Evolutionary conservation across 2,888 invertebrate species (phyloP).

Genomic region (Amphimallon solstitiale): DNA sequence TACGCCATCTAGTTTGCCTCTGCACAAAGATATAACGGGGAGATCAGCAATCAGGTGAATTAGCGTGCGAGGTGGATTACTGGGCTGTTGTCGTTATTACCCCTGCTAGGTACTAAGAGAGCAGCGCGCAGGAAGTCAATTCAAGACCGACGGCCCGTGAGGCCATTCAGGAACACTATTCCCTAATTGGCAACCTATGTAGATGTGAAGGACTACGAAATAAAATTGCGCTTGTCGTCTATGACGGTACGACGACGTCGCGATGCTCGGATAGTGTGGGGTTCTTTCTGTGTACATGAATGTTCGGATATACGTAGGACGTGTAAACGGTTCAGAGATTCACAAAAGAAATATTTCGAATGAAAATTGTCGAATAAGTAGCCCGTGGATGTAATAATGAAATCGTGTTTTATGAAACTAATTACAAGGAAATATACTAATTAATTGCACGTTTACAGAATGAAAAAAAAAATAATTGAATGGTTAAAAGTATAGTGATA

Average conservation of each 20-base stretch:
- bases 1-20: slow-evolving; percentile 53
- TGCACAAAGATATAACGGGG: slow-evolving; percentile 61
- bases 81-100: slow-evolving; percentile 14
- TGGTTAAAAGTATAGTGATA: no score
- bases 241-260: slow-evolving; percentile 17
- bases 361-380: no score
- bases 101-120: slow-evolving; percentile 57
- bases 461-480: no score
- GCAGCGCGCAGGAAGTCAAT: slow-evolving; percentile 58
- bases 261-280: slow-evolving; percentile 6
- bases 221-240: slow-evolving; percentile 1
- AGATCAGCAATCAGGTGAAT: slow-evolving; percentile 62
- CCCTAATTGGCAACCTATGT: slow-evolving; percentile 49
- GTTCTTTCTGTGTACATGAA: slow-evolving; percentile 6
- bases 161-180: slow-evolving; percentile 52
- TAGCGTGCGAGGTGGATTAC: slow-evolving; percentile 48
- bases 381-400: no score
- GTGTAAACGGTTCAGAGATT: neutral
- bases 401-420: no score
- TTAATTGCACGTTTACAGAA: no score
- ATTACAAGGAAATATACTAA: no score
- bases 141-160: slow-evolving; percentile 58
- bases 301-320: neutral
- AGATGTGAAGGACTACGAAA: slow-evolving; percentile 28
- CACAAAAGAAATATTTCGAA: neutral